Evolutionary conservation across 2,888 invertebrate species (phyloP).

Genomic region (Rhagonycha fulva): DNA sequence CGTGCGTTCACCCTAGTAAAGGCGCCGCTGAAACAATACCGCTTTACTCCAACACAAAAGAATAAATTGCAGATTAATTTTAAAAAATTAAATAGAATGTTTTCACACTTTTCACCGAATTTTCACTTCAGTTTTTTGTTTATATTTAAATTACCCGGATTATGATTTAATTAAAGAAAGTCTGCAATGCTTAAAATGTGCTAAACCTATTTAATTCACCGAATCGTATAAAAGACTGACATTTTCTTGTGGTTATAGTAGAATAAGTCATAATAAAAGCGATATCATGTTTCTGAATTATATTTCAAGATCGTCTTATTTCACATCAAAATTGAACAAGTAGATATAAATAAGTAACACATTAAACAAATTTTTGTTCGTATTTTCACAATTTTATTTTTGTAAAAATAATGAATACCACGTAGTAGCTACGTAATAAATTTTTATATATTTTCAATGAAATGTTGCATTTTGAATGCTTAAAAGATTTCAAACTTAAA

Average conservation of each 20-base stretch:
- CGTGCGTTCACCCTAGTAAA: slow-evolving; percentile 47
- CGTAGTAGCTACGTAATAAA: too few species aligned
- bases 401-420: neutral
- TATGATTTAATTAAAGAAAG: neutral
- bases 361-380: too few species aligned
- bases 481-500: too few species aligned
- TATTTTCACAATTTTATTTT: neutral
- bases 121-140: neutral
- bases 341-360: neutral
- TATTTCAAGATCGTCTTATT: neutral
- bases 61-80: neutral
- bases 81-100: neutral
- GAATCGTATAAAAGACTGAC: neutral
- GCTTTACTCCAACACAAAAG: slow-evolving; percentile 28
- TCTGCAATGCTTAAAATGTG: neutral
- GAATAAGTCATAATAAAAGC: neutral
- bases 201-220: neutral
- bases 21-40: slow-evolving; percentile 46
- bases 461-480: too few species aligned
- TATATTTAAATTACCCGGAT: neutral
- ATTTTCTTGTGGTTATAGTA: neutral
- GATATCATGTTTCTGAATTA: neutral
- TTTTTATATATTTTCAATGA: too few species aligned
- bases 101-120: neutral
- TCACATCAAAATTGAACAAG: neutral